Percentiles rank a stretch among this genome's conserved stretches.
phyloP scores from a whole-genome alignment of 2,888 invertebrate genomes.

The Chironomus tentans region DNA sequence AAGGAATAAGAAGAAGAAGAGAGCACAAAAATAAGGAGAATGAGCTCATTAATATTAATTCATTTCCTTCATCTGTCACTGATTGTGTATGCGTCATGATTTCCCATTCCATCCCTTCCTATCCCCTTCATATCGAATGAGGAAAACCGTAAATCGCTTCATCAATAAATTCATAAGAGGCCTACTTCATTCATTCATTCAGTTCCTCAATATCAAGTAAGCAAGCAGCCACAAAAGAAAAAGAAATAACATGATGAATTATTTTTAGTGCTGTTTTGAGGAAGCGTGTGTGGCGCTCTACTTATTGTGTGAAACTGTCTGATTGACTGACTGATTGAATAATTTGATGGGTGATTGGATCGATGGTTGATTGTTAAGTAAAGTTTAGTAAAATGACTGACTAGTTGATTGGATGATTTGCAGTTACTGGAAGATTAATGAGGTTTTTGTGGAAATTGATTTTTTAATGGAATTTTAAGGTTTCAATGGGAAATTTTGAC shows the following conservation, averaged over 20 bases:
- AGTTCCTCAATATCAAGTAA: neutral
- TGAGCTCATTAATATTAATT: conserved; percentile 18
- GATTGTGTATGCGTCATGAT: conserved; percentile 14
- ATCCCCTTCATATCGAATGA: neutral
- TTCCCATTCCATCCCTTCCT: neutral
- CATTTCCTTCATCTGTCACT: conserved; percentile 21
- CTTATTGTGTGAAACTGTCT: too few relatives aligned
- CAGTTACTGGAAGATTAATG: too few relatives aligned
- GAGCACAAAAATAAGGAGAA: neutral
- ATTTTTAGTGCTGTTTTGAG: neutral
- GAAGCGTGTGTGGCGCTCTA: too few relatives aligned
- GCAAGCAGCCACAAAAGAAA: neutral
- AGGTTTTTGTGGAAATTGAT: too few relatives aligned
- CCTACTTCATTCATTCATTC: neutral
- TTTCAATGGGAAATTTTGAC: too few relatives aligned
- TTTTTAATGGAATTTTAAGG: too few relatives aligned
- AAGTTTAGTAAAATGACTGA: too few relatives aligned
- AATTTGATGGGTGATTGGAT: too few relatives aligned
- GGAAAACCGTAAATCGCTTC: neutral
- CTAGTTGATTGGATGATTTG: too few relatives aligned
- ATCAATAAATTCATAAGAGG: conserved; percentile 22
- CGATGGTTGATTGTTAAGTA: too few relatives aligned
- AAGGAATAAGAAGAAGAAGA: neutral
- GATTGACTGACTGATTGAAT: too few relatives aligned
- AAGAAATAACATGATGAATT: neutral